These are phyloP conservation scores for Heterochromis multidens DNA, from an alignment of 2,113 vertebrate genomes.

Conservation along the genomic window DNA sequence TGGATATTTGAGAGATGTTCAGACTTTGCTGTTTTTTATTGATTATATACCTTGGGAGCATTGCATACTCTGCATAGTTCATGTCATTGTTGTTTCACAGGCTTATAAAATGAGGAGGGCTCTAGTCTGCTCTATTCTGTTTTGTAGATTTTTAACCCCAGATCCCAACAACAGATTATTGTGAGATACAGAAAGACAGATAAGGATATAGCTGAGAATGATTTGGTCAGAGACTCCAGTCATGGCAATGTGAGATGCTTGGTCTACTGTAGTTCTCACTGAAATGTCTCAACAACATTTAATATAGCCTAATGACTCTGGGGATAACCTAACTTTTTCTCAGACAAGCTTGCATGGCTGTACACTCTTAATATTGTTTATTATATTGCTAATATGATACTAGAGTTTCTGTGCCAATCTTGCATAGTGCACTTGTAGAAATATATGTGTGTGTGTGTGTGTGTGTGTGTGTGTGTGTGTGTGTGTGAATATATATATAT, in stretches of 20 bases:
- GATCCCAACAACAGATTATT: neutral
- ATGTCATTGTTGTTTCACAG: conserved; percentile 1
- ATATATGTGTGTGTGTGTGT: too few relatives aligned
- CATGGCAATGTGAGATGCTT: neutral
- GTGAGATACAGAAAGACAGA: neutral
- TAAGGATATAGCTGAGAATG: neutral
- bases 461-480: too few relatives aligned
- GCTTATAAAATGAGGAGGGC: neutral
- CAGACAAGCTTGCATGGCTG: neutral
- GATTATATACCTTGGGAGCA: neutral
- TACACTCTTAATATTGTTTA: too few relatives aligned
- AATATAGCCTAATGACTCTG: neutral
- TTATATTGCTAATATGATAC: too few relatives aligned
- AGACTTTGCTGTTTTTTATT: neutral
- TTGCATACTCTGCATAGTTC: neutral
- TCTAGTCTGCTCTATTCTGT: neutral
- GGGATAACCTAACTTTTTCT: neutral
- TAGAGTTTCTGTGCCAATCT: too few relatives aligned
- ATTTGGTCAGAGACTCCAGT: neutral
- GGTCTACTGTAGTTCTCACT: neutral
- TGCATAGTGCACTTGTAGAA: too few relatives aligned
- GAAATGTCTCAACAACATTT: neutral
- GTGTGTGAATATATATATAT: too few relatives aligned
- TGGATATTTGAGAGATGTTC: conserved; percentile 21
- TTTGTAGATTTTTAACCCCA: neutral